phyloP scores from a whole-genome alignment of 2,888 invertebrate genomes.

The Hymenopus coronatus region DNA sequence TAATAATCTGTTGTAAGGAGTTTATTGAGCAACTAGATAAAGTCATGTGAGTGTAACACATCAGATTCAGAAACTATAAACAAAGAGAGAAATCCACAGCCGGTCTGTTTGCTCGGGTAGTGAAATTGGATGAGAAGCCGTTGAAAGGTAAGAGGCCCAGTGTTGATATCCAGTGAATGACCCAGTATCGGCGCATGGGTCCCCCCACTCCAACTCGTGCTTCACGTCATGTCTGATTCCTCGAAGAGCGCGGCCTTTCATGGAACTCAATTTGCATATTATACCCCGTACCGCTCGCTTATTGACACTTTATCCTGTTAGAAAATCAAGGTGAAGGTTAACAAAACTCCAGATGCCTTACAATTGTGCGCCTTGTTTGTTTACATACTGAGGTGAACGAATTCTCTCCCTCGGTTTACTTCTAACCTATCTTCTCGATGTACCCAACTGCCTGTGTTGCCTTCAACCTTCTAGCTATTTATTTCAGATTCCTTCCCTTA shows the following conservation, averaged over 20 bases:
- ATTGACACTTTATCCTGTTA: conserved; percentile 8
- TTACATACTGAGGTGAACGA: neutral
- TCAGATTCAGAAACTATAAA: neutral
- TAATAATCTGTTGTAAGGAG: no score
- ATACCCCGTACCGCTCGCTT: conserved; percentile 13
- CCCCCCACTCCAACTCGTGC: neutral
- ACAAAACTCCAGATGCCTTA: neutral
- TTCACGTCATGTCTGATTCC: conserved; percentile 16
- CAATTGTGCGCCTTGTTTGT: neutral
- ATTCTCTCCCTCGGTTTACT: neutral
- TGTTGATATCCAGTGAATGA: neutral
- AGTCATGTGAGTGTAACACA: no score
- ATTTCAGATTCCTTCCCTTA: no score
- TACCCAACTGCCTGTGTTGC: neutral
- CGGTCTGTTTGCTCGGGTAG: neutral
- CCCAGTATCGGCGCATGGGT: neutral
- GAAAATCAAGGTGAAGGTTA: conserved; percentile 16
- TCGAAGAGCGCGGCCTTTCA: conserved; percentile 13
- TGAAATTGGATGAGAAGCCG: neutral
- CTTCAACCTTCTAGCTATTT: no score
- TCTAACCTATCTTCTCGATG: neutral
- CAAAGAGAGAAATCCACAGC: neutral
- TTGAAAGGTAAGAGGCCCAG: neutral
- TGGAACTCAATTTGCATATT: conserved; percentile 29
- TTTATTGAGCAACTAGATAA: no score